Percentiles rank a stretch among this genome's conserved stretches.
phyloP scores from a whole-genome alignment of 2,888 invertebrate genomes.

The Criorhina ranunculi region DNA sequence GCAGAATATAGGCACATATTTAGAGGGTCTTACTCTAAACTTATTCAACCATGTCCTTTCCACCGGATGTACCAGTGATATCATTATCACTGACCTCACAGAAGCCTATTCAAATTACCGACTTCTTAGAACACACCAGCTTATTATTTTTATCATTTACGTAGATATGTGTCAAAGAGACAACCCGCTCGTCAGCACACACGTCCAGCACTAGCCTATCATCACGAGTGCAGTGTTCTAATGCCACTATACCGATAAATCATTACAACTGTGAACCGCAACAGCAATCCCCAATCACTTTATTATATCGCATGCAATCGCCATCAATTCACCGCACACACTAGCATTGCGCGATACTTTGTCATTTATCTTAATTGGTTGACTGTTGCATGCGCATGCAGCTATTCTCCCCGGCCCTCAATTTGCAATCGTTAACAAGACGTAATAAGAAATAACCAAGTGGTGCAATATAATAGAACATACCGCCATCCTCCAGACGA shows the following conservation, averaged over 20 bases:
- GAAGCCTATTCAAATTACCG: neutral
- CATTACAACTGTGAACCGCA: neutral
- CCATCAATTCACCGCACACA: conserved; percentile 36
- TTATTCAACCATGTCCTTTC: neutral
- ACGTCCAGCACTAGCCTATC: neutral
- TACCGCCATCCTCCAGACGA: conserved; percentile 20
- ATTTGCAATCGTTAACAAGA: conserved; percentile 60
- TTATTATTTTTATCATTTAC: neutral
- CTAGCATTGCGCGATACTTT: conserved; percentile 52
- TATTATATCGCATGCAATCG: conserved; percentile 44
- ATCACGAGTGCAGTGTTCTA: neutral
- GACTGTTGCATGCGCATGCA: conserved; percentile 62
- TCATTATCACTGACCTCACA: neutral
- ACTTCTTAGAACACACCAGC: neutral
- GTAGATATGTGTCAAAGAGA: neutral
- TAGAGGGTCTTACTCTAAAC: no score
- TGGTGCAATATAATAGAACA: conserved; percentile 29
- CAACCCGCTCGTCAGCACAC: neutral
- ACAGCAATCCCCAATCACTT: conserved; percentile 47
- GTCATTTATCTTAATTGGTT: conserved; percentile 68
- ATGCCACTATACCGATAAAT: conserved; percentile 8
- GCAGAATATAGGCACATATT: no score
- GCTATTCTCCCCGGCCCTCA: conserved; percentile 44
- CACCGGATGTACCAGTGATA: neutral
- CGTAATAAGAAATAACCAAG: conserved; percentile 50